phyloP scores from a whole-genome alignment of 2,113 vertebrate genomes.

The Camelus bactrianus region DNA sequence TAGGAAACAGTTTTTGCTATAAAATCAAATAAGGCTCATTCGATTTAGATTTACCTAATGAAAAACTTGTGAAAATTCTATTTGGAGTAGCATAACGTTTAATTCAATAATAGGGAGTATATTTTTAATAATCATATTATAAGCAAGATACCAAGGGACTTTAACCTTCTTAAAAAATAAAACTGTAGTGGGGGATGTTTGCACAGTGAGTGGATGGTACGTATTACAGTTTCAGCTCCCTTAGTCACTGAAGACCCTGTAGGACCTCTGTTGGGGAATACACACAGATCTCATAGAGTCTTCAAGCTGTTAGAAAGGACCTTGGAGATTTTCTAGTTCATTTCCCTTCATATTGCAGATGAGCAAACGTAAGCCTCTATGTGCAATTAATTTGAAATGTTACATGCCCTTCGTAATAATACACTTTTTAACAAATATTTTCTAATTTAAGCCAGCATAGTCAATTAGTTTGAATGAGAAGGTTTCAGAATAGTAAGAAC shows the following conservation, averaged over 20 bases:
- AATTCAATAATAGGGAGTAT: background rate
- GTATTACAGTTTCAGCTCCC: background rate
- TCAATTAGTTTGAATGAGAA: background rate
- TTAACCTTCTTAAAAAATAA: constrained; percentile 22
- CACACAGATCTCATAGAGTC: background rate
- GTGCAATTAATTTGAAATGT: constrained; percentile 34
- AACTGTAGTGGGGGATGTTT: background rate
- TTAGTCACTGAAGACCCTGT: background rate
- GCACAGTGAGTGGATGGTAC: background rate
- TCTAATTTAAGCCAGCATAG: background rate
- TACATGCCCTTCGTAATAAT: background rate
- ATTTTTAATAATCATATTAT: constrained; percentile 59
- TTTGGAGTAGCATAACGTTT: constrained; percentile 37
- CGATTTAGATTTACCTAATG: constrained; percentile 23
- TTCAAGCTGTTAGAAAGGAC: background rate
- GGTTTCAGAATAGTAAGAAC: background rate
- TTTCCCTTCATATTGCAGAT: background rate
- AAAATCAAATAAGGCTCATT: constrained; percentile 11
- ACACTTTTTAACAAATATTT: constrained; percentile 46
- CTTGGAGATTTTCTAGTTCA: background rate
- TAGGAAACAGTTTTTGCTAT: constrained; percentile 8
- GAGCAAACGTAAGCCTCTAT: background rate
- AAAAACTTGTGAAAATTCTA: constrained; percentile 36
- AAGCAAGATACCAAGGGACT: background rate
- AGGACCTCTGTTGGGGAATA: background rate